Base-by-base conservation (phyloP, 2,797 vertebrate species). In the Loris lydekkerianus region DNA sequence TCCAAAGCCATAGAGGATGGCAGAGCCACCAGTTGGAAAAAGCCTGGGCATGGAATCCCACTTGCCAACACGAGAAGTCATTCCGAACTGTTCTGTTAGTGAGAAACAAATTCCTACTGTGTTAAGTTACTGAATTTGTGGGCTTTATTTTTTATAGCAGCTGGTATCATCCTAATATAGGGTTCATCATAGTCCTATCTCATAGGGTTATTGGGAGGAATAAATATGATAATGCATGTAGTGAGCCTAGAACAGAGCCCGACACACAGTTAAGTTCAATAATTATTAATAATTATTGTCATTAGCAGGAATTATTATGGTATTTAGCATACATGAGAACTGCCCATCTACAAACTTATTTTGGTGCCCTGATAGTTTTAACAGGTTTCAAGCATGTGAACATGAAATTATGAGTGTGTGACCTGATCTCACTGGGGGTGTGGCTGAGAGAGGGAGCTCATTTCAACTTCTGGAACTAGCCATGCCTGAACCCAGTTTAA, bases 141-240 rank as follows among this genome's bases (percentile, higher is more conserved):
- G 10, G n/a, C 60, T 75, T 90, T 76, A 37, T 58, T 90, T 90
- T 34, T 69, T 91, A 65, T 2, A 70, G 69, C 77, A 95, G 60
- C 76, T 69, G 31, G 17, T 60, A 31, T 86, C 76, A 67, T 17
- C 10, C 18, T 77, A 40, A 81, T 27, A 29, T 0, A 37, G 70
- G 23, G 40, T 76, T 80, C 84, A 61, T n/a, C 17, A 73, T 7
- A 85, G 53, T 73, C 34, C 58, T 29, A 25, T 25, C 49, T 65
- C 40, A 17, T 31, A 10, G 7, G 18, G 53, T 60, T 81, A 65
- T 8, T 63, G 10, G 72, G 25, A 93, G 49, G 37, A 70, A 69
- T 43, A 70, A 56, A 46, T 61, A 43, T 25, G 31, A 27, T 13
- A 43, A 49, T 65, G 10, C n/a, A 20, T 27, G 21, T 10, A 13